Percentiles rank a stretch among this genome's conserved stretches.
These are phyloP conservation scores for Varanus komodoensis DNA, from an alignment of 2,113 vertebrate species.

Conservation along the genomic window DNA sequence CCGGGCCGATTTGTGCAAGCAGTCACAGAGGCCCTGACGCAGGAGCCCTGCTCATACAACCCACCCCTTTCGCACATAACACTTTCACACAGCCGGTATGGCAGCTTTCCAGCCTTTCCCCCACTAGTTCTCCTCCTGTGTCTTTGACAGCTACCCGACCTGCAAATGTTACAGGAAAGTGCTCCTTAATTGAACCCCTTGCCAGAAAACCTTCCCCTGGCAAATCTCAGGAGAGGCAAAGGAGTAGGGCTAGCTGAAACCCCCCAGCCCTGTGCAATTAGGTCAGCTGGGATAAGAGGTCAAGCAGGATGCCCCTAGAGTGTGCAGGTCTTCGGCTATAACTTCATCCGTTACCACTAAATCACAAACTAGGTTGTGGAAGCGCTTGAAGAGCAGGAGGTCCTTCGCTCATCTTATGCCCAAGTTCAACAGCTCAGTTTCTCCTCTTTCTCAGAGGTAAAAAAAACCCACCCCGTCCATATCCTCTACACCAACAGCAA, in stretches of 20 bases:
- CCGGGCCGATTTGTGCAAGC: background rate
- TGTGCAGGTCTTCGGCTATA: background rate
- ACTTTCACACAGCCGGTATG: background rate
- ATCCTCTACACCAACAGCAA: background rate
- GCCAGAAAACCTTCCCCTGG: background rate
- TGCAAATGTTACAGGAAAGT: background rate
- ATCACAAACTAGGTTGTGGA: background rate
- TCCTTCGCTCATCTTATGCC: background rate
- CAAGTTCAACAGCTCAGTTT: background rate
- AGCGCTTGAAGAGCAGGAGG: background rate
- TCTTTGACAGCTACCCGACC: background rate
- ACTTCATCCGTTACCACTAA: background rate
- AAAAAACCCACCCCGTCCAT: background rate
- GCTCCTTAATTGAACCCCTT: background rate
- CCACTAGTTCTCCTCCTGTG: background rate
- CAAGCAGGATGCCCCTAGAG: background rate
- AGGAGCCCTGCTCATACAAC: background rate
- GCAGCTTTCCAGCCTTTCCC: background rate
- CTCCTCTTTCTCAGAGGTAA: background rate
- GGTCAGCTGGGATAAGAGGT: background rate
- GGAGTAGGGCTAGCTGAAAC: background rate
- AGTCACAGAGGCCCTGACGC: background rate
- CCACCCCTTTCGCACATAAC: background rate
- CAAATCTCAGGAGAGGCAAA: background rate
- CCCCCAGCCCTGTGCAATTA: background rate